Conservation (phyloP, 2,797 vertebrate species). For the Anguilla megastoma region DNA sequence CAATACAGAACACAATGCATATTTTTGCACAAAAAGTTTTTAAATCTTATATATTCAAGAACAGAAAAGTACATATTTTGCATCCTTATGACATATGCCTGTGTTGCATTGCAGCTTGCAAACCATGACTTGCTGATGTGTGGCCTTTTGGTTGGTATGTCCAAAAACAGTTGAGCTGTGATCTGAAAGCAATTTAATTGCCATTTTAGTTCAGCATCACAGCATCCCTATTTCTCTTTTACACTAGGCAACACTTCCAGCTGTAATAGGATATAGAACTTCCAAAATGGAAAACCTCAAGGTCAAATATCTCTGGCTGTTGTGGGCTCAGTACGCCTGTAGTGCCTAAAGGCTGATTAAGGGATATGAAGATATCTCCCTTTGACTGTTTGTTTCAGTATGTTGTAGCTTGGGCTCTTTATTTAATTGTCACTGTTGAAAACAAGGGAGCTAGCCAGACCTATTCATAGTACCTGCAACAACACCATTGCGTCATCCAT, state of each 20-base stretch:
- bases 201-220: not conserved
- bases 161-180: not conserved
- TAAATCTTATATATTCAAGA: not conserved
- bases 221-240: not conserved
- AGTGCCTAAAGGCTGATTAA: slow-evolving; percentile 11
- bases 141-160: not conserved
- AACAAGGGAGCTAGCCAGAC: not conserved
- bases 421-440: not conserved
- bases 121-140: not conserved
- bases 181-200: not conserved
- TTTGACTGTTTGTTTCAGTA: not conserved
- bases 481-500: too few relatives aligned
- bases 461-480: not conserved
- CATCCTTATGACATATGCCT: not conserved
- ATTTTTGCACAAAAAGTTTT: not conserved
- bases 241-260: not conserved
- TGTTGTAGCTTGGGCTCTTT: not conserved
- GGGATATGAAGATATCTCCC: not conserved
- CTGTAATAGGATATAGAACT: not conserved
- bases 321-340: not conserved
- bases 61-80: not conserved
- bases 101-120: not conserved
- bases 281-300: not conserved
- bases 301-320: not conserved
- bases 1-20: not conserved